Conservation (phyloP, 1,140 invertebrate genomes). For the Globodera ellingtonae region DNA sequence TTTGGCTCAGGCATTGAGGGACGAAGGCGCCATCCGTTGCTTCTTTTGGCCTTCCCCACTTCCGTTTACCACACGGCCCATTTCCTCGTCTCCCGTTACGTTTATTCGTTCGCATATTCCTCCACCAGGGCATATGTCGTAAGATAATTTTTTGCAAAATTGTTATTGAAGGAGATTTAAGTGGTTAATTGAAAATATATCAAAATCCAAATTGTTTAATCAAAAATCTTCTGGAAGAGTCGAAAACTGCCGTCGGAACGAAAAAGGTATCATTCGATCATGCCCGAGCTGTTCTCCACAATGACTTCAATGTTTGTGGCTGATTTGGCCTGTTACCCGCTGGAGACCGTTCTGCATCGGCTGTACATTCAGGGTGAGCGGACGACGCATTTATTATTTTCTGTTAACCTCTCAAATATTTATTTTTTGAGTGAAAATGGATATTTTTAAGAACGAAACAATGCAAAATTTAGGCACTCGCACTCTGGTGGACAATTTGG, state of each 20-base stretch:
- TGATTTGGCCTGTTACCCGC: constrained; percentile 50
- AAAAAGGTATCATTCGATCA: constrained; percentile 46
- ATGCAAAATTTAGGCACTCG: constrained; percentile 38
- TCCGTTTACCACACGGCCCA: constrained; percentile 35
- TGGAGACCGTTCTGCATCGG: constrained; percentile 51
- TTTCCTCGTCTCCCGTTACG: constrained; percentile 38
- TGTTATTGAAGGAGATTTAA: too few relatives aligned
- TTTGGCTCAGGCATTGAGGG: constrained; percentile 40
- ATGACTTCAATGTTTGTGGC: constrained; percentile 40
- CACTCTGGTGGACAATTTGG: constrained; percentile 54
- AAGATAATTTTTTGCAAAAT: neutral
- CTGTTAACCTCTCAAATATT: too few relatives aligned
- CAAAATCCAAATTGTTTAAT: constrained; percentile 2
- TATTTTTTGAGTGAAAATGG: too few relatives aligned
- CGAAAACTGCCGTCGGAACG: constrained; percentile 42
- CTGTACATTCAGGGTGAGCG: constrained; percentile 46
- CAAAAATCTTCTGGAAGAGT: constrained; percentile 22
- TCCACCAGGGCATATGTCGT: constrained; percentile 48
- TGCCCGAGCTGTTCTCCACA: constrained; percentile 48
- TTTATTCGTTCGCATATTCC: constrained; percentile 42
- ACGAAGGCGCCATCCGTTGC: constrained; percentile 35
- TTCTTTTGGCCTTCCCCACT: constrained; percentile 40
- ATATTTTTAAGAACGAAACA: neutral
- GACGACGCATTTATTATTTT: too few relatives aligned
- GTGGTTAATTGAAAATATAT: too few relatives aligned